Evolutionary conservation across 1,140 invertebrate genomes (phyloP), one percentile per base, ranked within the genome.

Genomic region (Drosophila sturtevanti): DNA sequence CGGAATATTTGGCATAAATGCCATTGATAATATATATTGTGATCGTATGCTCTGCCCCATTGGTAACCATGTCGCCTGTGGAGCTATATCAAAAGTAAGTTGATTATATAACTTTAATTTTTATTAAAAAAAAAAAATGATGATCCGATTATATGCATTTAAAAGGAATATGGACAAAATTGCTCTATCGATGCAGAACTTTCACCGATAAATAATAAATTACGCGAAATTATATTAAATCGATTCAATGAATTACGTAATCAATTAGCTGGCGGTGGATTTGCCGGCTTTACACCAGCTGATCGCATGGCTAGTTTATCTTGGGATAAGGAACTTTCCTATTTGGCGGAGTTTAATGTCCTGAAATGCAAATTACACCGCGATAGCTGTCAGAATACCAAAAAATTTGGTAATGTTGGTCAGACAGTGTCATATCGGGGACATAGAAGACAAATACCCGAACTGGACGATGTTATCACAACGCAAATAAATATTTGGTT

Each of bases 261-360:
- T 31, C 9, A 35, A 7, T 59, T 77, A 14, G 75, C 80, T 3
- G n/a, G 14, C 1, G 79, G 68, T 1, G 62, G 41, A 0, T 71
- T 55, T 12, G 41, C 55, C 7, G 66, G 63, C 1, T 14, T 81
- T n/a, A 56, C 14, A 18, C 41, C 72, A 22, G 87, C 87, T 11
- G 18, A 44, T 2, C 61, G 61, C 6, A 91, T 91, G 90, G 61
- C 54, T 0, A 73, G 74, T 3, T 11, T 91, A 9, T 12, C 1
- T 0, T 91, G 90, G 90, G 51, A 84, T 9, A 1, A 35, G 0
- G 81, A 91, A 31, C 67, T 91, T 0, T 71, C 90, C 0, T 21
- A 62, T 18, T 9, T 90, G 4, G 89, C 90, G 0, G 55, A 75
- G n/a, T 54, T 65, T 1, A 90, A 89, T 76, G 81, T 86, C 0